Percentiles rank a stretch among this genome's conserved stretches.
Conservation (phyloP, 2,797 vertebrate genomes). For the Gephyroberyx darwinii region DNA sequence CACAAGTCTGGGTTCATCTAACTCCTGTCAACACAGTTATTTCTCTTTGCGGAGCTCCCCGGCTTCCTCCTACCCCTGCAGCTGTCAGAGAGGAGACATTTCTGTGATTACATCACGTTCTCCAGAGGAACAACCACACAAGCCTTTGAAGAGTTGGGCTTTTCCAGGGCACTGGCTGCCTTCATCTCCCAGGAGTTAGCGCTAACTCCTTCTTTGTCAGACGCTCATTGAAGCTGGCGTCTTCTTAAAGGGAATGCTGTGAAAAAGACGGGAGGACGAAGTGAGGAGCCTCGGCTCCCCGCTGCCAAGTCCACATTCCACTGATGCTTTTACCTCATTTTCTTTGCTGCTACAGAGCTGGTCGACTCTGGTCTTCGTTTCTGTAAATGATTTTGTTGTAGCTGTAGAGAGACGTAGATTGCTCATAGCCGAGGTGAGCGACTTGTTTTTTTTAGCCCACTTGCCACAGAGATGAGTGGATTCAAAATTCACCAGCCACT, state of each 20-base stretch:
- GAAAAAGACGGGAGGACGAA: conserved; percentile 58
- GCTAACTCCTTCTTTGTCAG: conserved; percentile 56
- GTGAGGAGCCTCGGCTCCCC: conserved; percentile 39
- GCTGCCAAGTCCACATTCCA: conserved; percentile 48
- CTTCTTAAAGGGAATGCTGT: conserved; percentile 65
- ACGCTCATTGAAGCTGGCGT: conserved; percentile 74
- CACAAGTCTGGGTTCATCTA: conserved; percentile 23
- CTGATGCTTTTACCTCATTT: conserved; percentile 50
- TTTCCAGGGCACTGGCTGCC: conserved; percentile 59
- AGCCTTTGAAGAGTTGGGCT: conserved; percentile 67
- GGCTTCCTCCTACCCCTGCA: conserved; percentile 43
- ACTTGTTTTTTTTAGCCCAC: neutral
- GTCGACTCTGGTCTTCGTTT: neutral
- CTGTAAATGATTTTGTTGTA: conserved; percentile 1
- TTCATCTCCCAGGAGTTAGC: conserved; percentile 68
- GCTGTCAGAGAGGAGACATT: conserved; percentile 60
- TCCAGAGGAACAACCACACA: conserved; percentile 65
- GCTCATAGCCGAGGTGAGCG: neutral
- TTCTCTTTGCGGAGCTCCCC: conserved; percentile 20
- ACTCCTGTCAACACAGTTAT: conserved; percentile 34
- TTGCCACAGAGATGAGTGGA: neutral
- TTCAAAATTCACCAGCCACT: neutral
- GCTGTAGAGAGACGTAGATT: neutral
- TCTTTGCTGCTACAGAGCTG: conserved; percentile 27
- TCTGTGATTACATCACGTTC: conserved; percentile 75